Base-by-base conservation (phyloP, 2,888 invertebrate species). In the Schizotus pectinicornis region DNA sequence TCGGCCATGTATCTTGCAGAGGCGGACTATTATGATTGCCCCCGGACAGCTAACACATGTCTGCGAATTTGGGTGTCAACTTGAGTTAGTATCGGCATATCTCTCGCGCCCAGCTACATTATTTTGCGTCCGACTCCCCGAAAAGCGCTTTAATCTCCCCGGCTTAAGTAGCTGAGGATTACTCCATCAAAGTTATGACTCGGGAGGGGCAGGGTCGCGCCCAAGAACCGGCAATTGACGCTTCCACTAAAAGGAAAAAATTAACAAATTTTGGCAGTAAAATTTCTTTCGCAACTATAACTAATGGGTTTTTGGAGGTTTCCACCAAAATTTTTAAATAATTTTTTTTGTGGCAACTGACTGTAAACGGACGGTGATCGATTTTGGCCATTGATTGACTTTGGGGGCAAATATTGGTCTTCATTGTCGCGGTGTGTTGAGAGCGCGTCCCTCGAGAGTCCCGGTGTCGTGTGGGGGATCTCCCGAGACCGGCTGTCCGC, bases 41-140 rank as follows among this genome's bases (percentile, higher is more conserved):
- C 67, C 67, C 70, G 71, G 75, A 74, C 73, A 70, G 70, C 72
- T 67, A 77, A 78, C 79, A 79, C 77, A 78, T 79, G 79, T 78
- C 77, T 75, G 69, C 72, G 77, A 77, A 77, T 79, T 77, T 76
- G 74, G 70, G 69, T 77, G 80, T 79, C 79, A 77, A 70, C 68
- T 73, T 77, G 79, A 79, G 78, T 78, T 78, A 79, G 74, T 77
- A 78, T 78, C 77, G 78, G 77, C 77, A 77, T 78, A 77, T 79
- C 77, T 79, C 77, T 71, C 68, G 68, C 71, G 74, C 75, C 75
- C 77, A 76, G 77, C 70, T 67, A 70, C 74, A 75, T 75, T 76
- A 76, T 73, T 74, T 75, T 70, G 73, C 71, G 74, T 74, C 75
- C 71, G 73, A 73, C 71, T 72, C 67, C 68, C 68, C 71, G 69